Evolutionary conservation across 2,797 vertebrate genomes (phyloP), one percentile per base, ranked within the genome.

Genomic region (Natrix natrix): DNA sequence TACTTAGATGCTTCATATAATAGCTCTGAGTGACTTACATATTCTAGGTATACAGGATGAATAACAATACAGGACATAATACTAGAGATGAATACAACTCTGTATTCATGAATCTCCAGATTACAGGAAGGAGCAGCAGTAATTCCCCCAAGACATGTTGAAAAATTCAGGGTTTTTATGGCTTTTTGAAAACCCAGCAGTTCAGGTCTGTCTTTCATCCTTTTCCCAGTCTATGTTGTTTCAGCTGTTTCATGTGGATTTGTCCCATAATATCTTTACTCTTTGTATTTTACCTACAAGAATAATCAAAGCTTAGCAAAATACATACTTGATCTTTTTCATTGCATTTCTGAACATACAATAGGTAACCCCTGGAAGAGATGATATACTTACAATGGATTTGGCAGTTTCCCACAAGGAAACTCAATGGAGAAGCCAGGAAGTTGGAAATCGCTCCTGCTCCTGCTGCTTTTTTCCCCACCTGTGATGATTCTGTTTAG

Each of bases 251-350:
- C 86, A 60, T 52, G 16, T 2, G 1, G 48, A 86, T 90, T 63
- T 92, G 4, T 91, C 48, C 24, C 89, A 7, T 28, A 91, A 28
- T 10, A 4, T 5, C 24, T 90, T 24, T 83, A 43, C 83, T 78
- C 11, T 24, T 90, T 87, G 20, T 22, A 78, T 61, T n/a, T 60
- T 92, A 90, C 89, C 63, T 6, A 5, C 86, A 95, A 63, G 1
- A 86, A 94, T 4, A 26, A 37, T 86, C 48, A 48, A 89, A 63
- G 20, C 78, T 95, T 90, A 95, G 88, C 22, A 59, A 87, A 93
- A 11, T 1, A 0, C 69, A 90, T 66, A 16, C 63, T 61, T 63
- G 28, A 69, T 87, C 57, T 55, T 91, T 91, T 91, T 91, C 56
- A 91, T 2, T 63, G 87, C 89, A 86, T 60, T 92, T 93, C 86